Base-by-base conservation (phyloP, 2,113 vertebrate genomes). In the Motacilla tschutschensis region DNA sequence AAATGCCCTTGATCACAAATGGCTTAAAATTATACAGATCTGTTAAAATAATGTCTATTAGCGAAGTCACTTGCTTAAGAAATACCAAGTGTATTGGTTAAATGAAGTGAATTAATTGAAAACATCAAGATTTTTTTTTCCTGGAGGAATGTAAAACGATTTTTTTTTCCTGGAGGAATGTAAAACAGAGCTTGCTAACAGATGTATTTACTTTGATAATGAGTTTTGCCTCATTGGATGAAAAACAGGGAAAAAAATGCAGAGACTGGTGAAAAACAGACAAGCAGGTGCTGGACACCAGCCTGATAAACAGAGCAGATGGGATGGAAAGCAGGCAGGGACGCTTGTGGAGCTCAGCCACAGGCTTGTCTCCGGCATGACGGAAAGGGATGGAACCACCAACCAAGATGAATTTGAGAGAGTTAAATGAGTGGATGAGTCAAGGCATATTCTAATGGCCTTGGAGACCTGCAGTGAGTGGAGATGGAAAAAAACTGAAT, bases 321-420 rank as follows among this genome's bases (percentile, higher is more conserved):
- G 2, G 20, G 24, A 72, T 65, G 48, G 74, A 67, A 67, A 80
- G 3, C 33, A 65, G 71, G 63, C 22, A 35, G n/a, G 75, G n/a
- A 75, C 3, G 35, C 48, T 1, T 13, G 33, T 13, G 8, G 33
- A 63, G 70, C 73, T 80, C 22, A 3, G 51, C 50, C 35, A 13
- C 0, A 0, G 40, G 18, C 36, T 63, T 1, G 0, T 28, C 64
- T 71, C 51, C 0, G 0, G 44, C 12, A 6, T 0, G 1, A 67
- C 2, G n/a, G 16, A n/a, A 74, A 81, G 5, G 26, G 22, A 88
- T 31, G 47, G 88, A 86, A 72, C 2, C 38, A 59, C 3, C 13
- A 57, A 62, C 10, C 14, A 48, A 58, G 47, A 29, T 9, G 20
- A 58, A 36, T 57, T 21, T 69, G 14, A 54, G 41, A 28, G 47